A percentile compares a stretch with the other conserved stretches of the same genome.
Evolutionary conservation across 2,888 invertebrate species (phyloP).

Genomic region (Drosophila multiciliata): DNA sequence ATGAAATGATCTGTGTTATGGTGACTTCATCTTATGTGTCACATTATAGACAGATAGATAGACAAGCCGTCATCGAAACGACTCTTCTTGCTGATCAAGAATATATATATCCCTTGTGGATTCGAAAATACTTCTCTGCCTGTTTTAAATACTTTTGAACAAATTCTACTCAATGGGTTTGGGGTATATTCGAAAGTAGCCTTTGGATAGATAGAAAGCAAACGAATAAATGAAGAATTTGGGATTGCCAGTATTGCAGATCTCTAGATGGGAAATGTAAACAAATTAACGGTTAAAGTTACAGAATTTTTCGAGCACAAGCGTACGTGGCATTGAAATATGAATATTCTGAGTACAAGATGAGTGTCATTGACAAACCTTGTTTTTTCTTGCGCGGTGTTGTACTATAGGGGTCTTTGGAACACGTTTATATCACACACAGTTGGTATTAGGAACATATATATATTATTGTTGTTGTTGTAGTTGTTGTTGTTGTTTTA

Average conservation of each 20-base stretch:
- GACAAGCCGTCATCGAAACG: not conserved
- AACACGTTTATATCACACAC: constrained; percentile 62
- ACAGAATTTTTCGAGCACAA: constrained; percentile 19
- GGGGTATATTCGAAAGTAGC: not conserved
- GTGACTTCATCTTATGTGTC: not conserved
- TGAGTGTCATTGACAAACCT: constrained; percentile 77
- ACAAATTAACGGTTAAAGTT: not conserved
- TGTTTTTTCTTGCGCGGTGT: constrained; percentile 82
- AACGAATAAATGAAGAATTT: not conserved
- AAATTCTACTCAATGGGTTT: not conserved
- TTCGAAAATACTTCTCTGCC: not conserved
- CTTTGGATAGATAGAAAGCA: not conserved
- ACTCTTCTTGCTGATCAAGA: not conserved
- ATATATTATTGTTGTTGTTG: constrained; percentile 22
- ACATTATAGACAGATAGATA: not conserved
- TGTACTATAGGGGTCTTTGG: constrained; percentile 84
- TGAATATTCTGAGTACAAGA: constrained; percentile 40
- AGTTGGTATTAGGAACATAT: constrained; percentile 36
- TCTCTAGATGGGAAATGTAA: constrained; percentile 31
- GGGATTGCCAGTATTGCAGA: not conserved
- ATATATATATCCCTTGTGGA: not conserved
- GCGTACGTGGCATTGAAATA: constrained; percentile 23
- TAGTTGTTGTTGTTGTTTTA: constrained; percentile 20
- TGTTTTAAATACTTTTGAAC: not conserved
- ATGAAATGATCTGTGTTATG: not conserved